Conservation (phyloP, 1,140 invertebrate genomes). For the Aphidius gifuensis region DNA sequence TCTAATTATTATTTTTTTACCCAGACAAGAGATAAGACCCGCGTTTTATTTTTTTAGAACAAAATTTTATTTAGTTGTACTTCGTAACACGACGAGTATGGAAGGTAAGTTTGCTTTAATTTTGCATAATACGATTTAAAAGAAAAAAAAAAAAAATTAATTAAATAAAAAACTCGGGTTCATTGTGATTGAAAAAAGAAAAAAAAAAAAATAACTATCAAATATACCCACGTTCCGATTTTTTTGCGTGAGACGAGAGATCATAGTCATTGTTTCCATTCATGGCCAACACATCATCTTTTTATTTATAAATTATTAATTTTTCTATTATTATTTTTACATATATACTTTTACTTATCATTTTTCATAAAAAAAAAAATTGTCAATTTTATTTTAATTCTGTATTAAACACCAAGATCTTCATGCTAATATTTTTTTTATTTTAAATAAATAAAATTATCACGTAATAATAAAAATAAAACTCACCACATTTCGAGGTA, state of each 20-base stretch:
- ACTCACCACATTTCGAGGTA: constrained; percentile 42
- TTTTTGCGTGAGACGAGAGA: constrained; percentile 32
- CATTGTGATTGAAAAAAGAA: not conserved
- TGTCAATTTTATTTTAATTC: too few species aligned
- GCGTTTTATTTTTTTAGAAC: too few species aligned
- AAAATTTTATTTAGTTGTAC: too few species aligned
- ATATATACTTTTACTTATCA: constrained; percentile 5
- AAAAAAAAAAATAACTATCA: constrained; percentile 14
- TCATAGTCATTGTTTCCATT: constrained; percentile 36
- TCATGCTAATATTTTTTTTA: not conserved
- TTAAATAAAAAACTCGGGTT: constrained; percentile 2
- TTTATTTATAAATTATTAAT: not conserved
- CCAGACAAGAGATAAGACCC: too few species aligned
- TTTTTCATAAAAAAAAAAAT: too few species aligned
- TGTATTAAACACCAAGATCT: too few species aligned
- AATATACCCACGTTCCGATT: constrained; percentile 45
- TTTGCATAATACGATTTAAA: not conserved
- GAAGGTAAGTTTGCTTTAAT: too few species aligned
- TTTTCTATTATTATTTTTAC: constrained; percentile 20
- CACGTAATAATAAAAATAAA: constrained; percentile 2
- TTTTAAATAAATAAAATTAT: not conserved
- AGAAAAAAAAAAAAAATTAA: constrained; percentile 5
- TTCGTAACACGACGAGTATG: too few species aligned
- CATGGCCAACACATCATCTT: constrained; percentile 26
- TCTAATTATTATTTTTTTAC: too few species aligned